Evolutionary conservation across 2,888 invertebrate species (phyloP).

Genomic region (Pristionchus entomophagus): DNA sequence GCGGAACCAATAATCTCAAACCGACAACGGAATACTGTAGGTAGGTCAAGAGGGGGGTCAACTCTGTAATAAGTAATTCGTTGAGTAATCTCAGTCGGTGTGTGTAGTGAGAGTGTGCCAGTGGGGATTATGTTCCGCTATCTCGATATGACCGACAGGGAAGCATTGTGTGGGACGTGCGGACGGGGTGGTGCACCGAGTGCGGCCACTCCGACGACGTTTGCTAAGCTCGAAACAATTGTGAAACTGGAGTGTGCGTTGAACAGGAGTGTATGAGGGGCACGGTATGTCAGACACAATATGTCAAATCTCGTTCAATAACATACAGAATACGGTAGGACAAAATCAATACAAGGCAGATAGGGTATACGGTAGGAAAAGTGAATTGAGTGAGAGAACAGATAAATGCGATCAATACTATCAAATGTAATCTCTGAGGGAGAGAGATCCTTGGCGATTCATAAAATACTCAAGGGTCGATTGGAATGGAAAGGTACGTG

Average conservation of each 20-base stretch:
- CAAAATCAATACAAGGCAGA: conserved; percentile 9
- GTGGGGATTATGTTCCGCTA: conserved; percentile 41
- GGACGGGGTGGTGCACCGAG: background rate
- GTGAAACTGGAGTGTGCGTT: conserved; percentile 32
- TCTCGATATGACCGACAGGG: conserved; percentile 37
- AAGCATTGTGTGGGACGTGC: conserved; percentile 34
- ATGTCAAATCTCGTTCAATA: conserved; percentile 15
- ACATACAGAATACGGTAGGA: background rate
- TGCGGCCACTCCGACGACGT: conserved; percentile 19
- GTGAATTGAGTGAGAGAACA: conserved; percentile 24
- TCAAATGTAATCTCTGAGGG: conserved; percentile 28
- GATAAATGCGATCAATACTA: conserved; percentile 40
- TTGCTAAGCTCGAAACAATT: conserved; percentile 32
- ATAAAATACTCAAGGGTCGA: conserved; percentile 40
- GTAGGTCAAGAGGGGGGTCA: conserved; percentile 27
- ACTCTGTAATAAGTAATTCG: conserved; percentile 39
- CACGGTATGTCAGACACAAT: conserved; percentile 42
- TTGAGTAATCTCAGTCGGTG: conserved; percentile 30
- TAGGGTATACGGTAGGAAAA: background rate
- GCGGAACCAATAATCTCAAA: conserved; percentile 37
- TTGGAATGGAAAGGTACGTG: conserved; percentile 36
- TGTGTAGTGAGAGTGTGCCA: conserved; percentile 11
- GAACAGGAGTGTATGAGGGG: conserved; percentile 34
- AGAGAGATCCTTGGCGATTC: conserved; percentile 20
- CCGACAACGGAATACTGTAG: conserved; percentile 36